A percentile compares a stretch with the other conserved stretches of the same genome.
Conservation (phyloP, 2,888 invertebrate genomes). For the Erebia epiphron region DNA sequence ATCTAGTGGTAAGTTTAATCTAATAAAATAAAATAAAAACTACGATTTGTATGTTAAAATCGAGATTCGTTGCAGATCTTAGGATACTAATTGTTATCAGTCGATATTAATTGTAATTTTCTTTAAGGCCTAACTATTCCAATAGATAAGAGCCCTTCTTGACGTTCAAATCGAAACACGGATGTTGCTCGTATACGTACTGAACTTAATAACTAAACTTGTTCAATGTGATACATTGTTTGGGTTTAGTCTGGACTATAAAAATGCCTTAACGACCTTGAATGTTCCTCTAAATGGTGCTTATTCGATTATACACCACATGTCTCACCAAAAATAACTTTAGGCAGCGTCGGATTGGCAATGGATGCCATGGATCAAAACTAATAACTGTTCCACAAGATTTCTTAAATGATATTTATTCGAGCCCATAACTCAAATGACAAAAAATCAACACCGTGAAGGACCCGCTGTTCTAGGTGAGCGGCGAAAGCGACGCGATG, state of each 20-base stretch:
- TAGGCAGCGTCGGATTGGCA: not conserved
- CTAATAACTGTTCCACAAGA: too few species aligned
- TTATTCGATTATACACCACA: not conserved
- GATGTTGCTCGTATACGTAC: too few species aligned
- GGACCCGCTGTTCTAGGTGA: too few species aligned
- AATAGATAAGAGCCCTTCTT: not conserved
- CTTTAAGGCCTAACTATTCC: slow-evolving; percentile 1
- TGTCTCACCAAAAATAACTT: not conserved
- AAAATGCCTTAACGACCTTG: not conserved
- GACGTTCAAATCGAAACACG: not conserved
- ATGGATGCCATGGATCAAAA: too few species aligned
- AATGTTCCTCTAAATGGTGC: not conserved
- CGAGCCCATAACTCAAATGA: too few species aligned
- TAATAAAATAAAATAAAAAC: not conserved
- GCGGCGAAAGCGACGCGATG: too few species aligned
- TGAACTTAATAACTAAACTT: too few species aligned
- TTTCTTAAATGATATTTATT: too few species aligned
- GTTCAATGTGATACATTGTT: not conserved
- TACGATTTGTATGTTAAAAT: not conserved
- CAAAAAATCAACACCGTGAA: too few species aligned
- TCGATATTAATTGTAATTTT: slow-evolving; percentile 35
- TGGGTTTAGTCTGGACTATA: not conserved
- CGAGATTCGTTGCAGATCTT: slow-evolving; percentile 57
- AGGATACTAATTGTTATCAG: slow-evolving; percentile 48
- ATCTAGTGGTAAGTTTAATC: too few species aligned